These are phyloP conservation scores for Antennarius maculatus DNA, from an alignment of 2,797 vertebrate species.

Conservation along the genomic window DNA sequence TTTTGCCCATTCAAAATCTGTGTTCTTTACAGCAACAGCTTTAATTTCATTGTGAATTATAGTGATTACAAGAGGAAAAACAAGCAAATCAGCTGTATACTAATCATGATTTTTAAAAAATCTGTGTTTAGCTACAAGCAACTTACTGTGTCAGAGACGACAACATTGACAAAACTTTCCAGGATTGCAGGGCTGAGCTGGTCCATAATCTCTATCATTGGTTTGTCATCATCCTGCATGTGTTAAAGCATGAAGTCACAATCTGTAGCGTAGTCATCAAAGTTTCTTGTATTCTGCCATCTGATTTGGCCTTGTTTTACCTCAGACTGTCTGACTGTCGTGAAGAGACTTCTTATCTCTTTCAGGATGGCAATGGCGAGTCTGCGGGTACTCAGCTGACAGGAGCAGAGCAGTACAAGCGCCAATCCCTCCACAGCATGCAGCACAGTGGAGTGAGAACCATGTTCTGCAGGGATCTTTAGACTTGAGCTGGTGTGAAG, in stretches of 20 bases:
- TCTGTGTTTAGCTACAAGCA: slow-evolving; percentile 6
- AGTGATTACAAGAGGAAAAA: slow-evolving; percentile 4
- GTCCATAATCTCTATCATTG: slow-evolving; percentile 98
- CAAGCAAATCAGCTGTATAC: background rate
- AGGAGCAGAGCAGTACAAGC: slow-evolving; percentile 93
- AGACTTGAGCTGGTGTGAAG: slow-evolving; percentile 80
- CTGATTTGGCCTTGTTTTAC: slow-evolving; percentile 69
- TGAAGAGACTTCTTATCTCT: slow-evolving; percentile 92
- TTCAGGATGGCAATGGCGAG: slow-evolving; percentile 91
- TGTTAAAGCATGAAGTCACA: slow-evolving; percentile 15
- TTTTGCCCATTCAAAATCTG: too few species aligned
- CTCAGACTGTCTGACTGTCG: slow-evolving; percentile 92
- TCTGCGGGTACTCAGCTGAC: slow-evolving; percentile 92
- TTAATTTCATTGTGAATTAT: too few species aligned
- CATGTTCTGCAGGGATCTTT: slow-evolving; percentile 84
- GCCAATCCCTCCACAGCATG: slow-evolving; percentile 97
- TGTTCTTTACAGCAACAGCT: too few species aligned
- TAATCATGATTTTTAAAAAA: background rate
- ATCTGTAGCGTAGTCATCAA: background rate
- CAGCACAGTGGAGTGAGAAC: slow-evolving; percentile 91
- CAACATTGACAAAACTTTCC: slow-evolving; percentile 93
- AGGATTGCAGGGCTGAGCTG: slow-evolving; percentile 93
- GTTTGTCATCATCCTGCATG: slow-evolving; percentile 92
- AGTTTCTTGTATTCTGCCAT: background rate
- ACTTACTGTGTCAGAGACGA: slow-evolving; percentile 92